Conservation (phyloP, 2,888 invertebrate genomes). For the Macrosiphum euphorbiae region DNA sequence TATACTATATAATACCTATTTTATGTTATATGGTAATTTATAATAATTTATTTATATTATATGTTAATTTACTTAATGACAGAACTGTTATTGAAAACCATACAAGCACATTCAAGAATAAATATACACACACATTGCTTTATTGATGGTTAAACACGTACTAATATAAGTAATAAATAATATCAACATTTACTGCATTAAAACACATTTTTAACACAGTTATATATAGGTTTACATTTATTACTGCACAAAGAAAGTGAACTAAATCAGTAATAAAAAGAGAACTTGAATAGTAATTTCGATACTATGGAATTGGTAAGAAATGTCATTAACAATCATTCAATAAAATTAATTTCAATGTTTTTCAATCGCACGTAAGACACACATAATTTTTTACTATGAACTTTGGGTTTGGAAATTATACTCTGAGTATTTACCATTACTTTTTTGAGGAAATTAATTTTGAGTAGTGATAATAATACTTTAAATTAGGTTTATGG, state of each 20-base stretch:
- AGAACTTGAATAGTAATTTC: not conserved
- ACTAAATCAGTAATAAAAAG: not conserved
- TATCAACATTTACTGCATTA: not conserved
- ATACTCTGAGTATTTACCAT: not conserved
- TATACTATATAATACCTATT: not conserved
- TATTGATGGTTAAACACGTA: not conserved
- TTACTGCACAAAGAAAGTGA: not conserved
- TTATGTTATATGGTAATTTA: not conserved
- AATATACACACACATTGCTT: not conserved
- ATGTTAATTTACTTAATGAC: not conserved
- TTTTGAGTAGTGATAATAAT: not conserved
- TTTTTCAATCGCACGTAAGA: not conserved
- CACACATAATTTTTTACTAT: not conserved
- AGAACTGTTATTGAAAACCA: not conserved
- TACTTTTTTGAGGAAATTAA: not conserved
- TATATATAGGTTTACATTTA: not conserved
- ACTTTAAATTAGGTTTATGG: not conserved
- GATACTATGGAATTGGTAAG: not conserved
- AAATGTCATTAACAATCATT: not conserved
- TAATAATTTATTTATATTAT: not conserved
- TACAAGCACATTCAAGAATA: not conserved
- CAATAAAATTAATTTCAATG: not conserved
- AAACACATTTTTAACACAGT: not conserved
- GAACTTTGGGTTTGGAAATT: not conserved
- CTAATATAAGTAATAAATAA: not conserved